phyloP scores from a whole-genome alignment of 2,888 invertebrate species.

The Noctuana brunneofusca region DNA sequence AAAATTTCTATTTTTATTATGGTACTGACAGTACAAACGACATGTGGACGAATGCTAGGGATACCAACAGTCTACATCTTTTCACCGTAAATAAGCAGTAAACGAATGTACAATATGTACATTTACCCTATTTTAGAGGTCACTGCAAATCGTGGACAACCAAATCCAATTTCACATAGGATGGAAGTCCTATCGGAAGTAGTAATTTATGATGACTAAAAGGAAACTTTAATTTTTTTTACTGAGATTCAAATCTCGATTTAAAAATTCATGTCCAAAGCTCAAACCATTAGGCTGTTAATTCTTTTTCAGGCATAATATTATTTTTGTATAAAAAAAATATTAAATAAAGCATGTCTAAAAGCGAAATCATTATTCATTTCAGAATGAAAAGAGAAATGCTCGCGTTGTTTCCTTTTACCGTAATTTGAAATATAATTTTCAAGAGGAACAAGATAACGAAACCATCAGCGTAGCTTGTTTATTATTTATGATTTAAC shows the following conservation, averaged over 20 bases:
- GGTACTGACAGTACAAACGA: too few relatives aligned
- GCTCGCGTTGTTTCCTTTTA: constrained; percentile 51
- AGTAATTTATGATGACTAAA: constrained; percentile 15
- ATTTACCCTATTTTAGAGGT: too few relatives aligned
- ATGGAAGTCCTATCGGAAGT: too few relatives aligned
- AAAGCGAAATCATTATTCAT: constrained; percentile 57
- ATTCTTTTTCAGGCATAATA: background rate
- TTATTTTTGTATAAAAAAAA: background rate
- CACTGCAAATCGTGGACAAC: too few relatives aligned
- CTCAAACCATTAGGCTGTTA: background rate
- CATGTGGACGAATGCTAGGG: too few relatives aligned
- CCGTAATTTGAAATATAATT: constrained; percentile 51
- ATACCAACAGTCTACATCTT: too few relatives aligned
- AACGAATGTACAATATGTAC: too few relatives aligned
- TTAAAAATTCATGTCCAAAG: background rate
- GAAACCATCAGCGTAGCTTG: constrained; percentile 24
- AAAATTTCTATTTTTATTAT: too few relatives aligned
- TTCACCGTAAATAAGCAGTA: too few relatives aligned
- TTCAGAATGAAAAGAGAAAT: constrained; percentile 51
- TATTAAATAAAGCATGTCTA: constrained; percentile 46
- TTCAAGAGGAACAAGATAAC: constrained; percentile 42
- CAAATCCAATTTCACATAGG: too few relatives aligned
- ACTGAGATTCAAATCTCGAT: too few relatives aligned
- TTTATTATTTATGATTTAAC: constrained; percentile 29
- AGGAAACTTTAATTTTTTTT: background rate